Percentiles rank a stretch among this genome's conserved stretches.
Conservation (phyloP, 2,797 vertebrate genomes). For the Holocentrus rufus region DNA sequence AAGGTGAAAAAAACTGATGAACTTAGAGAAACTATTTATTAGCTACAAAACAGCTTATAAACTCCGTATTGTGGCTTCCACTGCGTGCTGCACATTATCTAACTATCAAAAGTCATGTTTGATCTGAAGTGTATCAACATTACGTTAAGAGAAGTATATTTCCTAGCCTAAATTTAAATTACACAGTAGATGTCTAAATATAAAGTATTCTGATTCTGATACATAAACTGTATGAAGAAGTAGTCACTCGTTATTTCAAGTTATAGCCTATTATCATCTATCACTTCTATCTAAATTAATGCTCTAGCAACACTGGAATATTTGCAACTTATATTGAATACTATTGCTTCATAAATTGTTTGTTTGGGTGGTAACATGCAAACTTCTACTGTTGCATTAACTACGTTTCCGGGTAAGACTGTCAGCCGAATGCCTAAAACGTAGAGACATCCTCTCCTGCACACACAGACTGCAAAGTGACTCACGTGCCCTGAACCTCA, state of each 20-base stretch:
- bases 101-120: neutral
- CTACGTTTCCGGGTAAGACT: no score
- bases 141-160: neutral
- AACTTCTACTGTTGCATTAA: no score
- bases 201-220: no score
- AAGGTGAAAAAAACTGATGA: neutral
- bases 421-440: no score
- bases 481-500: slow-evolving; percentile 19
- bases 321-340: no score
- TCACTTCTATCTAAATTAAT: slow-evolving; percentile 7
- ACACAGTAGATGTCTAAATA: neutral
- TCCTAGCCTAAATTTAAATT: no score
- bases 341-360: no score
- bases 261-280: neutral
- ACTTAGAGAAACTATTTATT: neutral
- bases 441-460: neutral
- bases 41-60: neutral
- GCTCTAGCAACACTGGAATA: no score
- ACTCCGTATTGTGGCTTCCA: neutral
- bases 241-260: neutral
- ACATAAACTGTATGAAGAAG: neutral
- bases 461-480: neutral
- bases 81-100: neutral
- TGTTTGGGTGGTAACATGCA: no score
- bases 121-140: neutral